phyloP scores from a whole-genome alignment of 1,140 invertebrate genomes.

The Platorchestia sp. region DNA sequence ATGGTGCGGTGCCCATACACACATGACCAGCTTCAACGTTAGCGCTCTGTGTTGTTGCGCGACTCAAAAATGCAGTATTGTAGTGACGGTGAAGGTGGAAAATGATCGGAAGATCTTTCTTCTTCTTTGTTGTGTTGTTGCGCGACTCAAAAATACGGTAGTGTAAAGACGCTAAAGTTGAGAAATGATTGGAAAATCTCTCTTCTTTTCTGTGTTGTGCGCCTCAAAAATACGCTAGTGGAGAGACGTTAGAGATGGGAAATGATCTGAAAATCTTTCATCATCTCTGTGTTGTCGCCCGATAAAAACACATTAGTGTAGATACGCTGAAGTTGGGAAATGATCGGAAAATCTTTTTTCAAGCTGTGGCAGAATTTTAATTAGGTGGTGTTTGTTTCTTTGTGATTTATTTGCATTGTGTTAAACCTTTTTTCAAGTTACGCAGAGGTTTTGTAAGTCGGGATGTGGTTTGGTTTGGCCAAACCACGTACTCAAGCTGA shows the following conservation, averaged over 20 bases:
- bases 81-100: too few species aligned
- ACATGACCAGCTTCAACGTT: not conserved
- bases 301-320: too few species aligned
- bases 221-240: not conserved
- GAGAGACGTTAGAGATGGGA: too few species aligned
- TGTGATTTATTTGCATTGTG: not conserved
- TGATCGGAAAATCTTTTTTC: not conserved
- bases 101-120: too few species aligned
- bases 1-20: constrained; percentile 11
- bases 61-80: not conserved
- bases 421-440: not conserved
- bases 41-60: not conserved
- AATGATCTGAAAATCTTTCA: too few species aligned
- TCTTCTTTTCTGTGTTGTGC: too few species aligned
- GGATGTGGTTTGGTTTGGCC: too few species aligned
- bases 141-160: not conserved
- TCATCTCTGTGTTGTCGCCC: too few species aligned
- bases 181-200: too few species aligned
- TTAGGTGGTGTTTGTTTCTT: not conserved
- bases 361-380: not conserved
- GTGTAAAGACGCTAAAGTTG: too few species aligned
- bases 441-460: not conserved
- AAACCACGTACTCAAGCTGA: not conserved
- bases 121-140: not conserved
- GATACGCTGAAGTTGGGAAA: not conserved